A percentile compares a stretch with the other conserved stretches of the same genome.
Evolutionary conservation across 1,140 invertebrate species (phyloP).

Genomic region (Battus philenor): DNA sequence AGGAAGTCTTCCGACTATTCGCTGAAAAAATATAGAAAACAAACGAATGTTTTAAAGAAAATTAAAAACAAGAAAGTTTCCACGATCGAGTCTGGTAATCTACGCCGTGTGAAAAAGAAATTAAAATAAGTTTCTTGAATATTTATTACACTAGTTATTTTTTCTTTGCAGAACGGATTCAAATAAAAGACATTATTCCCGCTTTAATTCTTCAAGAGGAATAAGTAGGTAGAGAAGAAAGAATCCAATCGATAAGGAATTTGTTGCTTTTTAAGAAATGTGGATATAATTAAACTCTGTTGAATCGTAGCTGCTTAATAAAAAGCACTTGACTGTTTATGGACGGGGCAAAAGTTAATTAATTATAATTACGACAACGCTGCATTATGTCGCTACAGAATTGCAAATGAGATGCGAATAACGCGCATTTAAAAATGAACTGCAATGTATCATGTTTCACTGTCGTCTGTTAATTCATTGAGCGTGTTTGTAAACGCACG

Average conservation of each 20-base stretch:
- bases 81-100: conserved; percentile 66
- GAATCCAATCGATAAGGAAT: conserved; percentile 5
- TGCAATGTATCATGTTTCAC: conserved; percentile 23
- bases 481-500: conserved; percentile 17
- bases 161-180: conserved; percentile 40
- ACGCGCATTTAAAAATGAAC: conserved; percentile 23
- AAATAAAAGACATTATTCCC: conserved; percentile 17
- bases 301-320: conserved; percentile 12
- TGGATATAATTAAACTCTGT: conserved; percentile 9
- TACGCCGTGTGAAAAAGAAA: conserved; percentile 70
- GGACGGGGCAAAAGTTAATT: conserved; percentile 27
- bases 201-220: not conserved
- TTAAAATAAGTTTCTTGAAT: conserved; percentile 73
- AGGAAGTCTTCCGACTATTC: conserved; percentile 64
- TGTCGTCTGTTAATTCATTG: conserved; percentile 16
- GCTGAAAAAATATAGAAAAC: conserved; percentile 62
- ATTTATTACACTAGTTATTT: conserved; percentile 72
- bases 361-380: conserved; percentile 32
- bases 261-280: conserved; percentile 14
- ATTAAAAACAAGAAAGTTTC: conserved; percentile 71
- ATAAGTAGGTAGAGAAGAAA: not conserved
- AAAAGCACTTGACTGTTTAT: conserved; percentile 23
- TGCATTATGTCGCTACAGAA: conserved; percentile 30
- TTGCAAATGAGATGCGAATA: conserved; percentile 28
- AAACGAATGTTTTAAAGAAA: conserved; percentile 71